Conservation (phyloP, 1,140 invertebrate species). For the Heliconius hermathena region DNA sequence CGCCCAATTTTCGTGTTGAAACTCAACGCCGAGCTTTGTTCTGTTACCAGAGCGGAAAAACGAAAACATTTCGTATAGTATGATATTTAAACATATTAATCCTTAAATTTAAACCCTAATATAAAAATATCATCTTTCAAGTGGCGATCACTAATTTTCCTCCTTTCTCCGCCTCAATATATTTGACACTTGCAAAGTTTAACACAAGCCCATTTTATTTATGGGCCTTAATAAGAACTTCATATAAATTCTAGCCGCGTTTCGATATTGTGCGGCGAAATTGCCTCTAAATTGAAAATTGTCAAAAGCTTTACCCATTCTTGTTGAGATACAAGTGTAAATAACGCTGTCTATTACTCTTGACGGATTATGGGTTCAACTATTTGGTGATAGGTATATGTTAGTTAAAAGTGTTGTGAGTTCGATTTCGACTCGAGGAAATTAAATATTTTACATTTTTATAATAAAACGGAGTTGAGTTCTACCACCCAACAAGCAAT, state of each 20-base stretch:
- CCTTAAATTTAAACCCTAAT: not conserved
- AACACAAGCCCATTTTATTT: conserved; percentile 5
- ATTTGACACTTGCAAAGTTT: conserved; percentile 1
- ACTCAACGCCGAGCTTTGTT: not conserved
- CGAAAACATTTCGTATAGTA: not conserved
- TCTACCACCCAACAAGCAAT: not conserved
- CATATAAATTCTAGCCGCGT: conserved; percentile 3
- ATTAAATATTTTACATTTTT: not conserved
- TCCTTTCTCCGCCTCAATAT: not conserved
- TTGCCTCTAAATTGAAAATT: conserved; percentile 9
- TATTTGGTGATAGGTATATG: not conserved
- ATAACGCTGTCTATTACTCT: not conserved
- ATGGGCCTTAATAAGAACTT: not conserved
- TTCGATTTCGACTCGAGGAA: not conserved
- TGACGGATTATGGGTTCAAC: not conserved
- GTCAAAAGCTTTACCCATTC: not conserved
- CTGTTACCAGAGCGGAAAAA: not conserved
- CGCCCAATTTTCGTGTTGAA: not conserved
- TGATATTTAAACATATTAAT: no score
- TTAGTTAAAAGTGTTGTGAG: not conserved
- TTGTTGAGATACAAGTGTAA: not conserved
- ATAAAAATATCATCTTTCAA: not conserved
- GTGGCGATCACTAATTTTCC: not conserved
- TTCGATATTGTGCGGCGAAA: not conserved
- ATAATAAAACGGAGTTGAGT: not conserved